Evolutionary conservation across 1,140 invertebrate genomes (phyloP).

Genomic region (Steinernema feltiae): DNA sequence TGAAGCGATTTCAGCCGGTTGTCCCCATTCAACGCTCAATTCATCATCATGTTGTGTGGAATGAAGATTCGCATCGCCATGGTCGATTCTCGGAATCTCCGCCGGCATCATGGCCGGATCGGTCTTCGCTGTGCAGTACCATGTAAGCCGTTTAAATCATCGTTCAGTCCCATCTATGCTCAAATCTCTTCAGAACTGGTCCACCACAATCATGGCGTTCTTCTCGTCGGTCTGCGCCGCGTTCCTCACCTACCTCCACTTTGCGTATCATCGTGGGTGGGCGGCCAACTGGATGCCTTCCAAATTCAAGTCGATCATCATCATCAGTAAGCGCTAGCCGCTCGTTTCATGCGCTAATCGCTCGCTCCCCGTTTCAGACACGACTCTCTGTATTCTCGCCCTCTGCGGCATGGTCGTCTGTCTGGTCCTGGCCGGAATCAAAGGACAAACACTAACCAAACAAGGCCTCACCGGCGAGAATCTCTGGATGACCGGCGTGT

Average conservation of each 20-base stretch:
- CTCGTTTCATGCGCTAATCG: not conserved
- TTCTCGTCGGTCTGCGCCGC: constrained; percentile 43
- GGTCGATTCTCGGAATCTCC: constrained; percentile 39
- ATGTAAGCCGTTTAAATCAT: constrained; percentile 24
- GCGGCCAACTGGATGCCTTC: constrained; percentile 39
- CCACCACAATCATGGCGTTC: constrained; percentile 40
- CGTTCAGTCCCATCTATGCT: not conserved
- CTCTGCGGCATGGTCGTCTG: constrained; percentile 41
- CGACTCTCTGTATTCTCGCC: constrained; percentile 39
- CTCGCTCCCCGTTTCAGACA: constrained; percentile 34
- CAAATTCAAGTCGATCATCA: constrained; percentile 24
- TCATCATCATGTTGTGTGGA: constrained; percentile 23
- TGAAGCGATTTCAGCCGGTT: not conserved
- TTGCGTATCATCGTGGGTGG: constrained; percentile 42
- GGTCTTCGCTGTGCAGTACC: constrained; percentile 33
- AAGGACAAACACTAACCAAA: constrained; percentile 29
- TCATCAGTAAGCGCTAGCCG: constrained; percentile 37
- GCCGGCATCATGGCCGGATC: constrained; percentile 42
- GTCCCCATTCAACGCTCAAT: too few relatives aligned
- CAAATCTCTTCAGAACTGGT: constrained; percentile 36
- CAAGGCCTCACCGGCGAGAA: constrained; percentile 37
- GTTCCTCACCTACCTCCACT: constrained; percentile 42
- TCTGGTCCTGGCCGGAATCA: constrained; percentile 36
- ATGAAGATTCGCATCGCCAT: constrained; percentile 44
- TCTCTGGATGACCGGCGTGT: constrained; percentile 44